These are phyloP conservation scores for Drosophila paramelanica DNA, from an alignment of 2,888 invertebrate species.

Conservation along the genomic window DNA sequence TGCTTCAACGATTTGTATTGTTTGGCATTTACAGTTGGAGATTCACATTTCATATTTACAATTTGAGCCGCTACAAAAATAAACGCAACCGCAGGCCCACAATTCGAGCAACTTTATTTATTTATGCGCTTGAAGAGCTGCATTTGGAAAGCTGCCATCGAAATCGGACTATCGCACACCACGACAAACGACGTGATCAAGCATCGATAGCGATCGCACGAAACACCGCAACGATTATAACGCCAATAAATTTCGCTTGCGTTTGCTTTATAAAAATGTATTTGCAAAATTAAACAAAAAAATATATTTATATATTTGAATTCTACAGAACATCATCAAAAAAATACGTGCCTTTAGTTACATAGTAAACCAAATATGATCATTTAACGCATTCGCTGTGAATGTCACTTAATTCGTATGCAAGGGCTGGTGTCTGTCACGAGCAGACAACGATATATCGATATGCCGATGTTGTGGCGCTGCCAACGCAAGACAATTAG, in stretches of 20 bases:
- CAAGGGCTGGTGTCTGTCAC: neutral
- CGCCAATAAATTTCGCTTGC: neutral
- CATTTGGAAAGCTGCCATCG: slow-evolving; percentile 41
- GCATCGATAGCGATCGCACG: slow-evolving; percentile 15
- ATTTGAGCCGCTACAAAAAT: slow-evolving; percentile 53
- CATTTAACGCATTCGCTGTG: neutral
- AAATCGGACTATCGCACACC: slow-evolving; percentile 19
- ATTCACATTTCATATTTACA: slow-evolving; percentile 70
- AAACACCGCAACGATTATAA: slow-evolving; percentile 20
- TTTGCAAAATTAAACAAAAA: neutral
- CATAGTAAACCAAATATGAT: too few species aligned
- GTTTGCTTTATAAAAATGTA: neutral
- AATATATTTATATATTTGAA: too few species aligned
- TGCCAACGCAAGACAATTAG: neutral
- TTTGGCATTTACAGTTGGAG: slow-evolving; percentile 38
- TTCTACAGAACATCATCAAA: neutral
- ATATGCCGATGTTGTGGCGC: slow-evolving; percentile 4
- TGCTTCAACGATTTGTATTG: slow-evolving; percentile 21
- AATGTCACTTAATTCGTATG: too few species aligned
- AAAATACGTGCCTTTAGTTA: neutral
- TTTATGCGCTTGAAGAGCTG: slow-evolving; percentile 68
- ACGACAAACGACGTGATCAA: slow-evolving; percentile 12
- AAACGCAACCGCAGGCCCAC: slow-evolving; percentile 51
- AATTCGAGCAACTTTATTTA: slow-evolving; percentile 66
- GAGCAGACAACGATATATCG: slow-evolving; percentile 16